phyloP scores from a whole-genome alignment of 2,888 invertebrate genomes.

The Stenichneumon culpator region DNA sequence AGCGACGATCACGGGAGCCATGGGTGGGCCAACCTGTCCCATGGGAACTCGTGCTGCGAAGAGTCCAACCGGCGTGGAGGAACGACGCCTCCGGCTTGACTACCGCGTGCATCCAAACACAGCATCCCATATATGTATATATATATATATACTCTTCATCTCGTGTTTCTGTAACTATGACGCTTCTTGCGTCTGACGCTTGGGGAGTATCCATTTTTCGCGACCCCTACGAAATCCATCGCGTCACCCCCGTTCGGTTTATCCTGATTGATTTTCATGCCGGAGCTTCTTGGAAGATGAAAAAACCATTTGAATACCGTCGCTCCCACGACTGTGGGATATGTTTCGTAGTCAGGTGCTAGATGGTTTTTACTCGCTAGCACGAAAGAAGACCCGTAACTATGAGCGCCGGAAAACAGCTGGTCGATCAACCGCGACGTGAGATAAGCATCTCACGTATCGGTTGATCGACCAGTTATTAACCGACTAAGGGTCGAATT shows the following conservation, averaged over 20 bases:
- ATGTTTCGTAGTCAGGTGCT: slow-evolving; percentile 11
- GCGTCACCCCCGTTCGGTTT: slow-evolving; percentile 48
- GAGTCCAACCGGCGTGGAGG: slow-evolving; percentile 11
- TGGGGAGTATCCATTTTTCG: slow-evolving; percentile 57
- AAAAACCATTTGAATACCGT: slow-evolving; percentile 13
- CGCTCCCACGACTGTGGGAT: slow-evolving; percentile 23
- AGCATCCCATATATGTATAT: slow-evolving; percentile 22
- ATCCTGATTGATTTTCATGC: slow-evolving; percentile 62
- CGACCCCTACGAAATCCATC: slow-evolving; percentile 55
- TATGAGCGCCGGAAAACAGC: neutral
- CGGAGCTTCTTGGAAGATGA: slow-evolving; percentile 55
- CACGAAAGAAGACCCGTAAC: neutral
- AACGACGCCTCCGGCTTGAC: slow-evolving; percentile 29
- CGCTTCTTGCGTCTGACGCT: slow-evolving; percentile 47
- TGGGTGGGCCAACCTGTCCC: slow-evolving; percentile 84
- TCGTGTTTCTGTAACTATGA: slow-evolving; percentile 9
- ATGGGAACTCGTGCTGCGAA: slow-evolving; percentile 71
- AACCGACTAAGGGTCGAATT: too few relatives aligned
- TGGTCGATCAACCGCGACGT: neutral
- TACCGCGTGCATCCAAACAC: slow-evolving; percentile 37
- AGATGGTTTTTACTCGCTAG: neutral
- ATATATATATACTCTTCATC: slow-evolving; percentile 28
- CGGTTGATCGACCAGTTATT: too few relatives aligned
- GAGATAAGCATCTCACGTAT: too few relatives aligned
- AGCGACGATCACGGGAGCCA: slow-evolving; percentile 76